Base-by-base conservation (phyloP, 2,888 invertebrate species). In the Hylaea fasciaria region DNA sequence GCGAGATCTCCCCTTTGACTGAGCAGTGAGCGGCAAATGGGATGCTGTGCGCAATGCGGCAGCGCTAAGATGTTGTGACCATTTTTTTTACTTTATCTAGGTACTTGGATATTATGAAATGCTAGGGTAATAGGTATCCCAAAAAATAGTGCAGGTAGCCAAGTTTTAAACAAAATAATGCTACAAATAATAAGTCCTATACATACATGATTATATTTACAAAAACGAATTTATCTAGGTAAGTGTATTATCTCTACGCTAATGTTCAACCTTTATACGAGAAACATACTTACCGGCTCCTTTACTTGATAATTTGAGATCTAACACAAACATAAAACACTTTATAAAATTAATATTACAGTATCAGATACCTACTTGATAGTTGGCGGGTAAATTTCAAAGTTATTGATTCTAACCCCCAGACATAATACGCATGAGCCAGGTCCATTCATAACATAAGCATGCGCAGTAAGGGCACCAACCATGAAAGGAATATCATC, bases 1-100 rank as follows among this genome's bases (percentile, higher is more conserved):
- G 73, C 80, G 87, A 88, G 88, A 89, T 89, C 81, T 84, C 73
- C 78, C 85, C 88, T 80, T 80, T 80, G 81, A 91, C 90, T 87
- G 89, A 86, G 81, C n/a, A n/a, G n/a, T n/a, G n/a, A n/a, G n/a
- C n/a, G n/a, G n/a, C n/a, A n/a, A n/a, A n/a, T 74, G 82, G 89
- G 91, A 91, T 82, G 91, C 91, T 91, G 91, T 91, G 92, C 92
- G 92, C 92, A 92, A 80, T 91, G 91, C 91, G 91, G 83, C 86
- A 91, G 77, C 78, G 74, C 76, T 82, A 78, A 78, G 74, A 74
- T 78, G 35, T 11, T 37, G 74, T 79, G 80, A 81, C 81, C 76
- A 82, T 78, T 74, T 69, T 68, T 72, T 74, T 75, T 73, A 62
- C 62, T 41, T 29, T 7, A 41, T 40, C 11, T 51, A n/a, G n/a